Conservation (phyloP, 2,797 vertebrate species). For the Monodelphis domestica region DNA sequence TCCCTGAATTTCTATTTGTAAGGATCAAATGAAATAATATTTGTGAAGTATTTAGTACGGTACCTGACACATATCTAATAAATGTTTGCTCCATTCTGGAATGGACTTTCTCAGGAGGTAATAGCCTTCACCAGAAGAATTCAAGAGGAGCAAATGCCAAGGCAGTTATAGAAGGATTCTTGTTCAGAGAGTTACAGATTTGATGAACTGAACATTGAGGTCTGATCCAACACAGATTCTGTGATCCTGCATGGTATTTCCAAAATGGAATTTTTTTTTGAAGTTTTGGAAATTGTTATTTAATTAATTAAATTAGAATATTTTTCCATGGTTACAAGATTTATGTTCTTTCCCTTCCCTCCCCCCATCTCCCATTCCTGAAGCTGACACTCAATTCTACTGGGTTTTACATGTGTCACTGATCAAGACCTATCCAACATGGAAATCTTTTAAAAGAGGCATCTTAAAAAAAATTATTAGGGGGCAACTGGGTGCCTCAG, state of each 20-base stretch:
- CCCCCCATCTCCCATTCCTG: too few relatives aligned
- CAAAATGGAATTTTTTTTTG: background rate
- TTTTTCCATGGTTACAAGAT: too few relatives aligned
- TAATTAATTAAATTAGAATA: too few relatives aligned
- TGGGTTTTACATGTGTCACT: too few relatives aligned
- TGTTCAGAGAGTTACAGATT: background rate
- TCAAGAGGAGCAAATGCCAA: background rate
- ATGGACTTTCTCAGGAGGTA: background rate
- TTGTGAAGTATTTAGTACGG: background rate
- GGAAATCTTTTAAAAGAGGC: background rate
- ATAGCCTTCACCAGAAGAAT: too few relatives aligned
- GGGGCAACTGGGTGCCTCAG: too few relatives aligned
- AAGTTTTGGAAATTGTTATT: too few relatives aligned
- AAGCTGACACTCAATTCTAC: too few relatives aligned
- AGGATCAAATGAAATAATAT: background rate
- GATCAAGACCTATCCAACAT: too few relatives aligned
- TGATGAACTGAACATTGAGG: background rate
- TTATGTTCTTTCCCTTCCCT: too few relatives aligned
- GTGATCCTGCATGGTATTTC: background rate
- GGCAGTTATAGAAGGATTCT: background rate
- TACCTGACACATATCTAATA: background rate
- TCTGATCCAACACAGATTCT: background rate
- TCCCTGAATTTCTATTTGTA: background rate
- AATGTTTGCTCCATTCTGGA: background rate
- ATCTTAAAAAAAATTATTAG: background rate